A percentile compares a stretch with the other conserved stretches of the same genome.
Conservation (phyloP, 35 echinoderm and acorn worm genomes). For the Eucidaris tribuloides region DNA sequence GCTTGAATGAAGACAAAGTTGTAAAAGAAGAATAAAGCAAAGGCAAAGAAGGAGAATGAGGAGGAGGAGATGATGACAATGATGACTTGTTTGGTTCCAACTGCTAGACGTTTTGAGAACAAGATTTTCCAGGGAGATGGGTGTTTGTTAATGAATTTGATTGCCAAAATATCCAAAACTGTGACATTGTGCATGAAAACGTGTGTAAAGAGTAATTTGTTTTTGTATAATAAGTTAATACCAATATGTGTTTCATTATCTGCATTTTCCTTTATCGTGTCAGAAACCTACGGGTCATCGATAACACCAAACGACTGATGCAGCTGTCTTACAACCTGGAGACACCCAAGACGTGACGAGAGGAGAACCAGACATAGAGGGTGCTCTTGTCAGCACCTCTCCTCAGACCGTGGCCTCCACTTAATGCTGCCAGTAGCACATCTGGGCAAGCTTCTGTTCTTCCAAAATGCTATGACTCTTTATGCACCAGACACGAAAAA, state of each 20-base stretch:
- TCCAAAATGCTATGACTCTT: neutral
- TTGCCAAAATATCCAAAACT: neutral
- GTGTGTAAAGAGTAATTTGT: neutral
- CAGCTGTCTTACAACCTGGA: constrained; percentile 88
- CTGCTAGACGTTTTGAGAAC: neutral
- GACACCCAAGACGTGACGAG: constrained; percentile 62
- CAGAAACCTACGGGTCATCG: constrained; percentile 82
- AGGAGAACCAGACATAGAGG: no score
- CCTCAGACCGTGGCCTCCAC: neutral
- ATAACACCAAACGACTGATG: constrained; percentile 84
- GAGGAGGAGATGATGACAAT: no score
- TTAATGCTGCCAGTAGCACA: neutral
- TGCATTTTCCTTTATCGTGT: neutral
- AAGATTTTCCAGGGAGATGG: neutral
- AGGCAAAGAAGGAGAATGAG: no score
- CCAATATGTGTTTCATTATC: neutral
- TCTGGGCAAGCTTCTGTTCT: constrained; percentile 12
- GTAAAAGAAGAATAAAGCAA: no score
- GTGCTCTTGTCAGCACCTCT: neutral
- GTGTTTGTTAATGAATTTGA: neutral
- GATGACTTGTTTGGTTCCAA: neutral
- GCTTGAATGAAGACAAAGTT: no score
- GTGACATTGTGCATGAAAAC: neutral
- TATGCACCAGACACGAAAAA: neutral
- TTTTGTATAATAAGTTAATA: neutral